A percentile compares a stretch with the other conserved stretches of the same genome.
phyloP scores from a whole-genome alignment of 2,113 vertebrate genomes.

The Macroglossus sobrinus region DNA sequence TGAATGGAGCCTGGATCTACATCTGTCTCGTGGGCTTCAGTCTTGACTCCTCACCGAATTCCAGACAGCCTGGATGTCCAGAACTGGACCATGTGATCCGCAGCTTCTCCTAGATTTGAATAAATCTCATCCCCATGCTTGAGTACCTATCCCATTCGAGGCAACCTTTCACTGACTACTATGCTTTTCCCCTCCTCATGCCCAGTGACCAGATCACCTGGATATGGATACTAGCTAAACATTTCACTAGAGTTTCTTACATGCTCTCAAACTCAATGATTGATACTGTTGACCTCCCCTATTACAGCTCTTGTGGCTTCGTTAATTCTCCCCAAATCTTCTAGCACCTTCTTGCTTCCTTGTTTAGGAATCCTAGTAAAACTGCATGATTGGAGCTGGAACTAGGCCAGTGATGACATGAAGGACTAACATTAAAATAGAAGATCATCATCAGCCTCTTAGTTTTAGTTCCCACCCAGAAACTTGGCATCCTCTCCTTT shows the following conservation, averaged over 20 bases:
- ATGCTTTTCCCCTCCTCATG: accelerated
- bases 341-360: not conserved
- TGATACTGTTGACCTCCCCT: not conserved
- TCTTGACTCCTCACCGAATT: not conserved
- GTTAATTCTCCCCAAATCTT: not conserved
- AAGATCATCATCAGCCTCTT: not conserved
- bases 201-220: not conserved
- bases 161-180: not conserved
- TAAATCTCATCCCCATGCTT: not conserved
- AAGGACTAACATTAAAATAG: not conserved
- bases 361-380: conserved; percentile 26
- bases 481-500: conserved; percentile 14
- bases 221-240: not conserved
- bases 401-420: not conserved
- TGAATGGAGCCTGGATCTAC: not conserved
- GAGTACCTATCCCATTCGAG: not conserved
- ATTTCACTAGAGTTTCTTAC: not conserved
- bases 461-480: conserved; percentile 42
- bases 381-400: not conserved
- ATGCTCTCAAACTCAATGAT: not conserved
- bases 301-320: not conserved
- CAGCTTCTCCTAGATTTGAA: not conserved
- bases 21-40: not conserved
- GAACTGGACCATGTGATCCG: not conserved
- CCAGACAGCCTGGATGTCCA: not conserved